A percentile compares a stretch with the other conserved stretches of the same genome.
phyloP scores from a whole-genome alignment of 2,797 vertebrate genomes.

The Gouania willdenowi region DNA sequence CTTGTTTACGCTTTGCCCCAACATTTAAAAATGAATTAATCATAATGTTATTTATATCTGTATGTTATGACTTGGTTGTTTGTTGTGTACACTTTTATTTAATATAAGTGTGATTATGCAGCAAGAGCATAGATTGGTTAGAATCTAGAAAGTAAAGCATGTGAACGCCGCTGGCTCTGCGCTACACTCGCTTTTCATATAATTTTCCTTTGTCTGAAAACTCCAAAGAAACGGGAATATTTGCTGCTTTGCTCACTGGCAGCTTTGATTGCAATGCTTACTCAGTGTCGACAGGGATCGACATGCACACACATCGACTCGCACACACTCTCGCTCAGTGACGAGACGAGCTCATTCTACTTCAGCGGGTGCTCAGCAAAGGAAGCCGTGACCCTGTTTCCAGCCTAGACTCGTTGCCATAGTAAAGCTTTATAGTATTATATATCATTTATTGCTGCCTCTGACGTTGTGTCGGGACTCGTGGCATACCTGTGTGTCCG shows the following conservation, averaged over 20 bases:
- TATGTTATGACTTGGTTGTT: too few species aligned
- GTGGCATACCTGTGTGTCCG: slow-evolving; percentile 28
- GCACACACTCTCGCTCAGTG: slow-evolving; percentile 2
- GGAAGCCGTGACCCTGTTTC: slow-evolving; percentile 69
- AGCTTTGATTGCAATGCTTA: slow-evolving; percentile 43
- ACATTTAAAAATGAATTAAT: too few species aligned
- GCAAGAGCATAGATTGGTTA: neutral
- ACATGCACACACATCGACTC: slow-evolving; percentile 10
- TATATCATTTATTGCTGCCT: slow-evolving; percentile 50
- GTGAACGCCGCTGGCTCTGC: slow-evolving; percentile 11
- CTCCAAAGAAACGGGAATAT: slow-evolving; percentile 13
- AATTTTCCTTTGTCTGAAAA: slow-evolving; percentile 13
- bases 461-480: slow-evolving; percentile 22
- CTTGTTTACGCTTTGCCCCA: too few species aligned
- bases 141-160: slow-evolving; percentile 19
- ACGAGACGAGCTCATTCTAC: slow-evolving; percentile 61
- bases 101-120: neutral
- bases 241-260: slow-evolving; percentile 20
- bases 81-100: neutral
- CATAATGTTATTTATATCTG: too few species aligned
- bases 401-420: slow-evolving; percentile 58
- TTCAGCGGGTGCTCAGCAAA: slow-evolving; percentile 52
- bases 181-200: slow-evolving; percentile 6
- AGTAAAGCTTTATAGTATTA: slow-evolving; percentile 55
- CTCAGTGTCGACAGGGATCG: slow-evolving; percentile 34